Base-by-base conservation (phyloP, 1,140 invertebrate species). In the Octopus bimaculoides region DNA sequence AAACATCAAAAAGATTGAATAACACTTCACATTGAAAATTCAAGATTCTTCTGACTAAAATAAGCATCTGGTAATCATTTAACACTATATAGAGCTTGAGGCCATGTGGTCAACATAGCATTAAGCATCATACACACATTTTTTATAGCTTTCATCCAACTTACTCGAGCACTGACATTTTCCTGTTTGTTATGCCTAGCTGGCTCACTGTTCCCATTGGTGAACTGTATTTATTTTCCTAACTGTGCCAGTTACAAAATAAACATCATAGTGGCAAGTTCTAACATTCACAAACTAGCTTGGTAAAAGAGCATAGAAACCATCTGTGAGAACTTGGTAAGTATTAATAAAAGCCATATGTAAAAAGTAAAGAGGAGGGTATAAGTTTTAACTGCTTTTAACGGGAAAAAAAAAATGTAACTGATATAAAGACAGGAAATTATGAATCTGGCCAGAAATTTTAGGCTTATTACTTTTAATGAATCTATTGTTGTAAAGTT, bases 151-250 rank as follows among this genome's bases (percentile, higher is more conserved):
- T 12, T 10, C 54, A 61, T 78, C 53, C 26, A 8, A 41, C 14
- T 52, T 20, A 12, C 52, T 17, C 55, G 17, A 7, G 17, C 66
- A 7, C 55, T 77, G 76, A 73, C 76, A 80, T 80, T 80, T 80
- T 80, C 79, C 79, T 80, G 79, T 80, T 80, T 80, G 77, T 80
- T 69, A 69, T 69, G n/a, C 55, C 26, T 41, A 78, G 52, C 79
- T 41, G 52, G 5, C 54, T 14, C 55, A 54, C 8, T 41, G 17
- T 69, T 53, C 69, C 54, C 41, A 80, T 80, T 80, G 79, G 79
- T 75, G 54, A 66, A 12, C 5, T 54, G 17, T 52, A 76, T 80
- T 80, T 80, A 76, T 80, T 80, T 80, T 80, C 74, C 52, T 75
- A 69, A 71, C 26, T 66, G 75, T 69, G 79, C 71, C 76, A 77